Conservation (phyloP, 2,888 invertebrate species). For the Cheilosia urbana region DNA sequence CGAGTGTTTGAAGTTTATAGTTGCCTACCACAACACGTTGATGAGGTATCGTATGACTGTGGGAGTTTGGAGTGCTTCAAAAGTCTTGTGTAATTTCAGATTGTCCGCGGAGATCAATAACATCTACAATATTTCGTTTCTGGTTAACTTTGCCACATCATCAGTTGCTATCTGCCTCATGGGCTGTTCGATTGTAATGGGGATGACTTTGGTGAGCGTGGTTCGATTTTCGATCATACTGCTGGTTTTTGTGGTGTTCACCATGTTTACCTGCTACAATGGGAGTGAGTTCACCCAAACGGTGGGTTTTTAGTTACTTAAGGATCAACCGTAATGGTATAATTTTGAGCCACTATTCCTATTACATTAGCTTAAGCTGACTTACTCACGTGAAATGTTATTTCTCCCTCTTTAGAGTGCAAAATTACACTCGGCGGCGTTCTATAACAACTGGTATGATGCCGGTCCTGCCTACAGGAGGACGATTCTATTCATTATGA, state of each 20-base stretch:
- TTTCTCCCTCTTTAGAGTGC: constrained; percentile 74
- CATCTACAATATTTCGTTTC: constrained; percentile 79
- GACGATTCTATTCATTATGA: constrained; percentile 79
- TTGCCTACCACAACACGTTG: constrained; percentile 78
- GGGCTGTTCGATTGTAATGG: constrained; percentile 78
- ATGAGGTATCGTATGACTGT: constrained; percentile 70
- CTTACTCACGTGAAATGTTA: background rate
- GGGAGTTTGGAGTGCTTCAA: background rate
- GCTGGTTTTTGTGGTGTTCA: constrained; percentile 78
- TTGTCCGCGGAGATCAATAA: constrained; percentile 77
- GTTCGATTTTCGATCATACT: constrained; percentile 78
- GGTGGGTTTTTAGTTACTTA: constrained; percentile 74
- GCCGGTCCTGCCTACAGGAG: constrained; percentile 79
- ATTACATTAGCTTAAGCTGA: background rate
- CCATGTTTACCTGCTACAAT: constrained; percentile 79
- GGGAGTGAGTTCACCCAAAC: constrained; percentile 78
- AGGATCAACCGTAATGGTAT: background rate
- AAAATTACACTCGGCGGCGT: constrained; percentile 78
- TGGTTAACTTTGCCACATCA: constrained; percentile 79
- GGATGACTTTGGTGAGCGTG: constrained; percentile 76
- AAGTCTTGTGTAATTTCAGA: constrained; percentile 44
- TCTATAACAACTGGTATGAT: constrained; percentile 81
- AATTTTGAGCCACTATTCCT: no score
- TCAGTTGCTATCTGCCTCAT: constrained; percentile 80
- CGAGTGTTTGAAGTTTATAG: constrained; percentile 76